These are phyloP conservation scores for Tetropium fuscum DNA, from an alignment of 2,888 invertebrate genomes.

Conservation along the genomic window DNA sequence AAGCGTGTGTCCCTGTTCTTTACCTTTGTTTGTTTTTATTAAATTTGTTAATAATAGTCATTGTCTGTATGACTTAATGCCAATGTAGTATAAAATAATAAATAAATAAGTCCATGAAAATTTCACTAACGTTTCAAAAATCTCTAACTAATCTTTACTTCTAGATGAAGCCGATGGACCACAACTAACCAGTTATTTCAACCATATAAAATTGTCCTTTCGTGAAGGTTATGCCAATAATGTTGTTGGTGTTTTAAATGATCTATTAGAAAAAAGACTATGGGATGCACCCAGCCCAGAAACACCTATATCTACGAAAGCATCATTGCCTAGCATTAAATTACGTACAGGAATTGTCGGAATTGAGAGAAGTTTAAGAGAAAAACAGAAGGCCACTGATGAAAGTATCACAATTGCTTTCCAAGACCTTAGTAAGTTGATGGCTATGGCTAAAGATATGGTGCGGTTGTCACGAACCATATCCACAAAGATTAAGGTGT, in stretches of 20 bases:
- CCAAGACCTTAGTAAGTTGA: constrained; percentile 93
- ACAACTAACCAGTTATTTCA: constrained; percentile 75
- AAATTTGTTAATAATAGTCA: too few species aligned
- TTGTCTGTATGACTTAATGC: too few species aligned
- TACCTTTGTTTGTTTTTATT: too few species aligned
- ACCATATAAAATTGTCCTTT: constrained; percentile 87
- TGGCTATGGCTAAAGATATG: constrained; percentile 98
- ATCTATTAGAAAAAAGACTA: constrained; percentile 72
- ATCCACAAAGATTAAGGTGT: constrained; percentile 85
- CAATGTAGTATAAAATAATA: not conserved
- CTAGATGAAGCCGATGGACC: constrained; percentile 73
- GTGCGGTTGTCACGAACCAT: constrained; percentile 92
- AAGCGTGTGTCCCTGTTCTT: too few species aligned
- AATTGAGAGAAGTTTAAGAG: constrained; percentile 92
- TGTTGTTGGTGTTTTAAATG: constrained; percentile 74
- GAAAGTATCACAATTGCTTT: constrained; percentile 94
- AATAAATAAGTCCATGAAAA: too few species aligned
- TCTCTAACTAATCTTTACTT: constrained; percentile 17
- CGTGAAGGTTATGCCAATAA: constrained; percentile 81
- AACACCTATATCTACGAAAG: constrained; percentile 54
- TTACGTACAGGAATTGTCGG: constrained; percentile 93
- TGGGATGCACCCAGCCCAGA: constrained; percentile 70
- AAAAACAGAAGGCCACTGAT: constrained; percentile 91
- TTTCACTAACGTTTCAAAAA: too few species aligned
- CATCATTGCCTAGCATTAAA: constrained; percentile 69